Base-by-base conservation (phyloP, 1,140 invertebrate genomes). In the honey bee (Apis mellifera) region DNA sequence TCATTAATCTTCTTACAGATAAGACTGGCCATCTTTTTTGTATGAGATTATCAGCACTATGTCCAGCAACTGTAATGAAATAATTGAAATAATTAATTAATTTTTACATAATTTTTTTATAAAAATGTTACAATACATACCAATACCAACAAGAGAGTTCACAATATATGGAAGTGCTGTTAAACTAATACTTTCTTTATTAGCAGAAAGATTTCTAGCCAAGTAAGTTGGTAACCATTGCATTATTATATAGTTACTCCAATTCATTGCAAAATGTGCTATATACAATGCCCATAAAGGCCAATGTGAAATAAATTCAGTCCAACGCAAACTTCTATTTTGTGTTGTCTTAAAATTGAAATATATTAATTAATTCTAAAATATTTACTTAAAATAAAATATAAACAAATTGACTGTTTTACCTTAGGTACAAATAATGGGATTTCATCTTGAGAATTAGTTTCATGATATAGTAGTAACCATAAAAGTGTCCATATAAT, bases 231-330 rank as follows among this genome's bases (percentile, higher is more conserved):
- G 97, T 80, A 97, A 92, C 97, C 97, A 97, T 90, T 97, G 96
- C 96, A 97, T 97, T 84, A 97, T 97, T 80, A 97, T 97, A 88
- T 97, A 97, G 88, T 96, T 97, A 57, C 96, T 96, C 97, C 97
- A 97, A 92, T 97, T 97, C 97, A 97, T 97, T 42, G 96, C 95
- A 93, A 97, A 97, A 93, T 97, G 97, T 50, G 97, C 97, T 79
- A 96, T 95, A 87, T 97, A 97, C 81, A 97, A 95, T 4, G 97
- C 96, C 97, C 97, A 97, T 21, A 97, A 92, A 0, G 96, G 95
- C 95, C 96, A 97, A 89, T 96, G 95, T 64, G 94, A 92, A 68
- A 97, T 92, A 85, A 97, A 97, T 91, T 96, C 96, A 50, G 93
- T 94, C 96, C 96, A 97, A 13, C 95, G 91, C 23, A 96, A 94